Conservation (phyloP, 2,113 vertebrate species). For the Tychaedon coryphoeus region DNA sequence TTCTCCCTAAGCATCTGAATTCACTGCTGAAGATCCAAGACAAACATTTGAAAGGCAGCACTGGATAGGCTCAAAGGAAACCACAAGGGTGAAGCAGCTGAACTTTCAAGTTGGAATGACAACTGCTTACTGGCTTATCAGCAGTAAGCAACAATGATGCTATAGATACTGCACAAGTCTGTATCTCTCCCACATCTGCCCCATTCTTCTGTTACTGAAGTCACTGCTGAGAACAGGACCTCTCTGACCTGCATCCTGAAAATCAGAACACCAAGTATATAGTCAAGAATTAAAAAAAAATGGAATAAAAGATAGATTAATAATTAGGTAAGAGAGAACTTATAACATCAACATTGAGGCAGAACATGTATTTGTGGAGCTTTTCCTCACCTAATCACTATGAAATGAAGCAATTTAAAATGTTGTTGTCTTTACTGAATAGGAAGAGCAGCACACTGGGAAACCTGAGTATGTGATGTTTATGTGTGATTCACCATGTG, state of each 20-base stretch:
- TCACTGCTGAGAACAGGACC: background rate
- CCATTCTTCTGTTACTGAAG: background rate
- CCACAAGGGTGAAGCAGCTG: background rate
- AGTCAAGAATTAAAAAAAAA: background rate
- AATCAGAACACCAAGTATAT: background rate
- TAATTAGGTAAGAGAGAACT: background rate
- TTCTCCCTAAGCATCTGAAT: background rate
- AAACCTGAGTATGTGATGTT: background rate
- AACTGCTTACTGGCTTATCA: background rate
- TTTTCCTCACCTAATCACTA: background rate
- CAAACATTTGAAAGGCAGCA: background rate
- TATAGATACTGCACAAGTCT: background rate
- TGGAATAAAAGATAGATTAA: background rate
- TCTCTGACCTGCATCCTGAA: background rate
- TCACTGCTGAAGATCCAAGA: background rate
- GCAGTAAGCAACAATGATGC: background rate
- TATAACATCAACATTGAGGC: background rate
- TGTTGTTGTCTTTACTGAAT: background rate
- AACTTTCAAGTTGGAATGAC: background rate
- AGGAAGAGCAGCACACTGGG: background rate
- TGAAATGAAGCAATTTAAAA: background rate
- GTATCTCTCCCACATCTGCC: background rate
- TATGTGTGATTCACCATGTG: background rate
- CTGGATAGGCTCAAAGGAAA: background rate
- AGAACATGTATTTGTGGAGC: background rate